Evolutionary conservation across 2,113 vertebrate genomes (phyloP), one percentile per base, ranked within the genome.

Genomic region (Echinops telfairi): DNA sequence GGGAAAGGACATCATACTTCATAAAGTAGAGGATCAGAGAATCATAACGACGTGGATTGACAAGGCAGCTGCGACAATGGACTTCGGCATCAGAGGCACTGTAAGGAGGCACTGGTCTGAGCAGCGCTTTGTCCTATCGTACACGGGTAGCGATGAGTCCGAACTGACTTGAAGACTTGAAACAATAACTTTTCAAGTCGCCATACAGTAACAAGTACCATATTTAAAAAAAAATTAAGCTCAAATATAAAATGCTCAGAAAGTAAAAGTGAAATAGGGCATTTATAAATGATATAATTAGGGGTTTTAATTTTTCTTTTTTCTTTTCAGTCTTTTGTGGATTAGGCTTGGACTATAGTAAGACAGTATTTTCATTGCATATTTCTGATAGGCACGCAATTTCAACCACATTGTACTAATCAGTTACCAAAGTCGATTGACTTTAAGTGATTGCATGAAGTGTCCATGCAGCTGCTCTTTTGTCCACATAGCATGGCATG

Each of bases 211-310:
- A 3, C 11, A 62, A 29, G 6, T 25, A 0, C 12, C 40, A 40
- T 40, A 7, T 62, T 73, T 9, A 60, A 78, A 91, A 75, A 86
- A 81, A 90, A 83, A n/a, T n/a, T n/a, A n/a, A 71, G 29, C 71
- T 90, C n/a, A 90, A 12, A 20, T 60, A 0, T 47, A 77, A 10
- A 53, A 53, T 64, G 40, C 38, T 83, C 25, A 90, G 36, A 78
- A 2, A 76, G 40, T 33, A 64, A 57, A 89, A 66, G 10, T 77
- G 17, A 86, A 88, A 73, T 36, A 75, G 75, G 43, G 16, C 40
- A 68, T 31, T 80, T 33, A 79, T 11, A 62, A 82, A 92, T 78
- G 66, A 38, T 27, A 58, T 22, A 78, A 78, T 38, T 25, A n/a
- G 22, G 1, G 0, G 73, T 76, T 57, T 29, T 89, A 29, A 15